phyloP scores from a whole-genome alignment of 1,140 invertebrate genomes.

The Myzus persicae region DNA sequence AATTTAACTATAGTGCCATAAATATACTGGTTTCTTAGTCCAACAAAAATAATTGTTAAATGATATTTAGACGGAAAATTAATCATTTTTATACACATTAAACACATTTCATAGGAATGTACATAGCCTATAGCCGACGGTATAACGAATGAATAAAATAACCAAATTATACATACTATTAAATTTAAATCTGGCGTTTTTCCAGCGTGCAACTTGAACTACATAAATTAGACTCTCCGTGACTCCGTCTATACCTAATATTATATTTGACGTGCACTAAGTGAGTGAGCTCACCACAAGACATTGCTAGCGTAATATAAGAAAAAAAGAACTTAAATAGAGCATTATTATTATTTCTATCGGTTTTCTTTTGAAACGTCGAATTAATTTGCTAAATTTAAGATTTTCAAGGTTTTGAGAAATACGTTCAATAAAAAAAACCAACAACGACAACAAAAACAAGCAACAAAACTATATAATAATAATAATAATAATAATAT shows the following conservation, averaged over 20 bases:
- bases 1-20: not conserved
- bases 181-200: not conserved
- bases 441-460: not conserved
- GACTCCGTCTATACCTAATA: not conserved
- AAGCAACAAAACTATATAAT: not conserved
- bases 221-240: not conserved
- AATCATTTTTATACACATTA: not conserved
- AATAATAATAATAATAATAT: not conserved
- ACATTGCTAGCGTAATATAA: not conserved
- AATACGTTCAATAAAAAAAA: not conserved
- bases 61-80: not conserved
- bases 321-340: not conserved
- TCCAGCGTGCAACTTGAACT: not conserved
- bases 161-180: not conserved
- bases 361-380: not conserved
- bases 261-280: not conserved
- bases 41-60: not conserved
- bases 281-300: not conserved
- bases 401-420: not conserved
- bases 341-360: not conserved
- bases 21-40: not conserved
- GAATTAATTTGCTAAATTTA: not conserved
- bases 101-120: not conserved
- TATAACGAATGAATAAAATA: not conserved
- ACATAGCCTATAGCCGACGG: not conserved